Evolutionary conservation across 2,888 invertebrate genomes (phyloP), one percentile per base, ranked within the genome.

Genomic region (Drosophila antonietae): DNA sequence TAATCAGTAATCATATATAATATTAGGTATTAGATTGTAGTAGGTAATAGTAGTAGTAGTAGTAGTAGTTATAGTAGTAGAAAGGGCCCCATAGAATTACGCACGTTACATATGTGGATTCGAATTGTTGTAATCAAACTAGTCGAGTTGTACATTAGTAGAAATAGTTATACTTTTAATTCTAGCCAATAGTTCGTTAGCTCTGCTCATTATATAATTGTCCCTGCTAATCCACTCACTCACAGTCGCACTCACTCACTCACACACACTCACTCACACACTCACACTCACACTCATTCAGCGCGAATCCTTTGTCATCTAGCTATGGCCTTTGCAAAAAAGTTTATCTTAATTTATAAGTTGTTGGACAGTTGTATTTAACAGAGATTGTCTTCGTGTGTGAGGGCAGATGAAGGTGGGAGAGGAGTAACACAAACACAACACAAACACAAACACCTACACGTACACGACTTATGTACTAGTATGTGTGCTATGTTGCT

Each of bases 301-400:
- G 37, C 33, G 18, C 44, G 23, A 20, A 58, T 52, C 60, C 61
- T 68, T 68, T 68, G 58, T 56, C 62, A 47, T 80, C 65, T 47
- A 76, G 55, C 63, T 67, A 67, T 69, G 68, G 62, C 62, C 64
- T 69, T 73, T 73, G 61, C 59, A 52, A 46, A 43, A 23, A 52
- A 28, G 28, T 70, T 60, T 66, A 57, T 49, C 68, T 68, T 77
- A 75, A 63, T 61, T 61, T 68, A 51, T 65, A 73, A 61, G 60
- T 73, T 59, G 61, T 77, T 76, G 55, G 59, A 68, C 68, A 68
- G 28, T 57, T 44, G 59, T 58, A 69, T 64, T 79, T 59, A 76
- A 74, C 72, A 76, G 74, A 89, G 89, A 86, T 86, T 86, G 89
- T 89, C 89, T 73, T 84, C 69, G 81, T 76, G 80, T 57, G 66